phyloP scores from a whole-genome alignment of 1,140 invertebrate species.

The Drosophila kanapiae region DNA sequence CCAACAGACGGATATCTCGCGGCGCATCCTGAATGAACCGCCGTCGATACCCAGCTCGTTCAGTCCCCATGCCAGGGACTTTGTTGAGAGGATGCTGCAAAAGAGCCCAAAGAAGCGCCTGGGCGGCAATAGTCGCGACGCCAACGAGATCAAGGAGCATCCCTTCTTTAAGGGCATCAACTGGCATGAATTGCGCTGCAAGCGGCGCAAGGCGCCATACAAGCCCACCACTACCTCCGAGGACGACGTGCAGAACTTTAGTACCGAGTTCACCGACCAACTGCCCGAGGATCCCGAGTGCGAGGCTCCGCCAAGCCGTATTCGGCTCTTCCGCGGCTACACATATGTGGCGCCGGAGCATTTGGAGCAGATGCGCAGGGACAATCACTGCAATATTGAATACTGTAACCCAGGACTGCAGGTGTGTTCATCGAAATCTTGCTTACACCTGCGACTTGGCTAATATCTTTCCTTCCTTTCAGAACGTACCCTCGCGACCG shows the following conservation, averaged over 20 bases:
- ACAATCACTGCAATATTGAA: constrained; percentile 64
- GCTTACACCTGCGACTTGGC: background rate
- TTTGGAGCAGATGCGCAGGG: constrained; percentile 62
- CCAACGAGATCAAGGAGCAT: constrained; percentile 94
- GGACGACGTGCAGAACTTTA: constrained; percentile 97
- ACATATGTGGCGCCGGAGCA: constrained; percentile 97
- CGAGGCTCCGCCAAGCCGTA: constrained; percentile 92
- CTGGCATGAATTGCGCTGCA: constrained; percentile 91
- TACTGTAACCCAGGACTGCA: constrained; percentile 66
- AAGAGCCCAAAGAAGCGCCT: constrained; percentile 95
- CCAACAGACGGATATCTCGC: constrained; percentile 96
- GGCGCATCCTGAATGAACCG: constrained; percentile 93
- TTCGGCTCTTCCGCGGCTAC: constrained; percentile 96
- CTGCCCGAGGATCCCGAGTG: constrained; percentile 95
- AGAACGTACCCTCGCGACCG: constrained; percentile 64
- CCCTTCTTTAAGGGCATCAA: constrained; percentile 92
- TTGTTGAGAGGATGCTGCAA: constrained; percentile 91
- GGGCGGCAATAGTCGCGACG: constrained; percentile 92
- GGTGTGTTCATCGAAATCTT: constrained; percentile 25
- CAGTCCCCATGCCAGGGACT: constrained; percentile 88
- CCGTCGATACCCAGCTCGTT: constrained; percentile 93
- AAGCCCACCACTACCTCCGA: constrained; percentile 92
- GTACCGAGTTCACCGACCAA: constrained; percentile 97
- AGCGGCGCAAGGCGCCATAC: constrained; percentile 92
- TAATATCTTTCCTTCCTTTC: background rate